phyloP scores from a whole-genome alignment of 2,797 vertebrate species.

The Rallus crepitans region DNA sequence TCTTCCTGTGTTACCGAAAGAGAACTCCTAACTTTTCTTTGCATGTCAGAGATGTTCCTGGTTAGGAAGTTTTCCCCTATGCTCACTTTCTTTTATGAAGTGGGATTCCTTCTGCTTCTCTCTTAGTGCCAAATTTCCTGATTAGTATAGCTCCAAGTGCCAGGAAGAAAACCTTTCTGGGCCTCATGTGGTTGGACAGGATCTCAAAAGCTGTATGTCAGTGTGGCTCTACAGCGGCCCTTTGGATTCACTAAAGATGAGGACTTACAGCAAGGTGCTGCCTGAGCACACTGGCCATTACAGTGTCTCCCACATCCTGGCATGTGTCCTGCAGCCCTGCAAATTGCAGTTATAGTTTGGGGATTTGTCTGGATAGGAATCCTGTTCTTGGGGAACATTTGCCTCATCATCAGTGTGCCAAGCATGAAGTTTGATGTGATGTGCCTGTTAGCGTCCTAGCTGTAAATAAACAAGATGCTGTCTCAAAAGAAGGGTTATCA shows the following conservation, averaged over 20 bases:
- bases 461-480: background rate
- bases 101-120: background rate
- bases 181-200: background rate
- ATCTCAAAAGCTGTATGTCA: background rate
- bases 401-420: background rate
- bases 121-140: background rate
- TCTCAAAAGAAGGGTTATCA: background rate
- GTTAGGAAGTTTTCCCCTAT: background rate
- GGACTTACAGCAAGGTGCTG: fast-evolving
- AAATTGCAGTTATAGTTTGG: background rate
- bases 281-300: background rate
- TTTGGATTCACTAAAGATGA: background rate
- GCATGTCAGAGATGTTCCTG: background rate
- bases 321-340: background rate
- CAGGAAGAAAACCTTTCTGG: background rate
- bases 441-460: background rate
- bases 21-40: background rate
- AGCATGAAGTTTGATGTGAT: background rate
- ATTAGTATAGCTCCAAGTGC: background rate
- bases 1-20: background rate
- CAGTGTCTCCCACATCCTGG: background rate
- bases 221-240: background rate
- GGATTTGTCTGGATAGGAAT: background rate
- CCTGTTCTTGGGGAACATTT: background rate
- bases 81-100: slow-evolving; percentile 40